phyloP scores from a whole-genome alignment of 2,888 invertebrate genomes.

The Stenodema calcarata region DNA sequence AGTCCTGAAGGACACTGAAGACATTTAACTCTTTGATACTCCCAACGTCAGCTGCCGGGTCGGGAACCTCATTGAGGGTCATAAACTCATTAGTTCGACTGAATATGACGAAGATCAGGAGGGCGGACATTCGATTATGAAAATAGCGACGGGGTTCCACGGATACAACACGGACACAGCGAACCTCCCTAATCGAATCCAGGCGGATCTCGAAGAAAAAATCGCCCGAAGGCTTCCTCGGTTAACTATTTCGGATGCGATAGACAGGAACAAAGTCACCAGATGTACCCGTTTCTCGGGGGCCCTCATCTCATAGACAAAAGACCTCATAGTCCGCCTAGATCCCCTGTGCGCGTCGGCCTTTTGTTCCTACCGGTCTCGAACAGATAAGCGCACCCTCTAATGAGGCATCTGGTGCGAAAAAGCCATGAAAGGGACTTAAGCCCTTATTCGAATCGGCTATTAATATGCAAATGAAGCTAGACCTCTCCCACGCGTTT shows the following conservation, averaged over 20 bases:
- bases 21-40: no score
- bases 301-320: neutral
- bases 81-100: neutral
- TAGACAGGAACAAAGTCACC: neutral
- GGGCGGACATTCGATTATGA: neutral
- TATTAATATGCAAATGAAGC: neutral
- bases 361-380: neutral
- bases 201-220: neutral
- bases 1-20: no score
- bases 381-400: neutral
- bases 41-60: no score
- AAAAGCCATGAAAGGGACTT: neutral
- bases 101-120: neutral
- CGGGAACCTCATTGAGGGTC: no score
- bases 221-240: neutral
- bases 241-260: neutral
- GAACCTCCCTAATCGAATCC: neutral
- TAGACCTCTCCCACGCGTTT: neutral
- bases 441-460: neutral
- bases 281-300: neutral
- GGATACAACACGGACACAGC: neutral
- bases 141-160: neutral
- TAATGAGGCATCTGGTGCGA: neutral
- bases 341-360: neutral
- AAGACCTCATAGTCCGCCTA: neutral